Evolutionary conservation across 2,888 invertebrate species (phyloP), one percentile per base, ranked within the genome.

Genomic region (Pemphredon lugubris): DNA sequence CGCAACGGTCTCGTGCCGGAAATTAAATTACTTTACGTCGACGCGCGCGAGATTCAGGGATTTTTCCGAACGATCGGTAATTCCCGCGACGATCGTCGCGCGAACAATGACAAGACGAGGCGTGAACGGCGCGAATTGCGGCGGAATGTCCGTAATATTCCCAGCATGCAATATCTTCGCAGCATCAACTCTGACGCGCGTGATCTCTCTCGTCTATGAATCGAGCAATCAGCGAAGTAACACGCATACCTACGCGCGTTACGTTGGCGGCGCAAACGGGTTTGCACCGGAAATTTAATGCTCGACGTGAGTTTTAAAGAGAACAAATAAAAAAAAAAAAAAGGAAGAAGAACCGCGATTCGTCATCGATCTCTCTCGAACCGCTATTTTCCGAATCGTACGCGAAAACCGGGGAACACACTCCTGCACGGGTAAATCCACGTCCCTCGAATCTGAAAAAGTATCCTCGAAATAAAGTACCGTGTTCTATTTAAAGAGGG

Each of bases 151-250:
- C 39, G 42, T 34, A 16, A 53, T 64, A 59, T 64, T 59, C 51
- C 39, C 58, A 63, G 39, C 63, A 45, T 6, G 30, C 39, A 45
- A 50, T 63, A 59, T 48, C 45, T 70, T 39, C 32, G 45, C 13
- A 23, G 68, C 23, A 54, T 64, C 59, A 64, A 72, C 64, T 59
- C 50, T 54, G 32, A 14, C 69, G 53, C 58, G 68, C 58, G 69
- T 58, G 61, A 55, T 50, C 60, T 51, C 60, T 71, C 61, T 47
- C 47, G 37, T 58, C 44, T 30, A 30, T 32, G 57, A 58, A 47
- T 53, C 57, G 58, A 69, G 60, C 68, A 63, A 63, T 68, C 68
- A 71, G 42, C 71, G 26, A 54, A 61, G 47, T 68, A 58, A 61
- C 63, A 55, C 54, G 50, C 39, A 50, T 53, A 13, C n/a, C n/a